These are phyloP conservation scores for Pangasianodon gigas DNA, from an alignment of 2,113 vertebrate genomes.

Conservation along the genomic window DNA sequence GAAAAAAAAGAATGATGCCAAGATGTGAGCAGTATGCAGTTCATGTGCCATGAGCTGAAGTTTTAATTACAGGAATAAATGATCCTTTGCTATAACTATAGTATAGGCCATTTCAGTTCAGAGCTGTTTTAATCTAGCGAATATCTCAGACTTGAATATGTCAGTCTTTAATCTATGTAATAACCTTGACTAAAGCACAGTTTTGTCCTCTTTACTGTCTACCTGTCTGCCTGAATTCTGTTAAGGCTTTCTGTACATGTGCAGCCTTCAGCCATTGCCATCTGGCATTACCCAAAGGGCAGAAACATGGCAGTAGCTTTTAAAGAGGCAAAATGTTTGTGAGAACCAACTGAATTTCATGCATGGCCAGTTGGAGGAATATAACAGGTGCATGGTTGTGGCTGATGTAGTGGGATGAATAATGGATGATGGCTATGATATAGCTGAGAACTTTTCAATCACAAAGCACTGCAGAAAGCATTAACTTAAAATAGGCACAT, in stretches of 20 bases:
- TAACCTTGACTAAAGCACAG: background rate
- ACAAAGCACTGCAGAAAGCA: background rate
- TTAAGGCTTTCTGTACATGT: background rate
- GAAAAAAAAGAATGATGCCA: background rate
- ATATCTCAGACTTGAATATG: background rate
- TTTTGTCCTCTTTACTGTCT: background rate
- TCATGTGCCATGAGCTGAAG: background rate
- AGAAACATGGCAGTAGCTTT: background rate
- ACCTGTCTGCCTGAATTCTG: background rate
- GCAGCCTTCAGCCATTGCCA: background rate
- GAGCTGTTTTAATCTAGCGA: background rate
- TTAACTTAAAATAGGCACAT: background rate
- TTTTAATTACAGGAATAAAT: background rate
- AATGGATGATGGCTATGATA: conserved; percentile 21
- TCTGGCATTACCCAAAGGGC: background rate
- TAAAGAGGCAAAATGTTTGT: background rate
- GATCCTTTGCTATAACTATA: background rate
- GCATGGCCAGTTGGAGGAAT: background rate
- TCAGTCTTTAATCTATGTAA: background rate
- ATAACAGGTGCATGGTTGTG: background rate
- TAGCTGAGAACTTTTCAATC: background rate
- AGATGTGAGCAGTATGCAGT: background rate
- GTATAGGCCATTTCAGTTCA: too few species aligned
- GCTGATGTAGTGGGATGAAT: conserved; percentile 12
- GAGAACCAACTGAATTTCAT: conserved; percentile 21